Evolutionary conservation across 2,797 vertebrate genomes (phyloP), one percentile per base, ranked within the genome.

Genomic region (Pogonophryne albipinna): DNA sequence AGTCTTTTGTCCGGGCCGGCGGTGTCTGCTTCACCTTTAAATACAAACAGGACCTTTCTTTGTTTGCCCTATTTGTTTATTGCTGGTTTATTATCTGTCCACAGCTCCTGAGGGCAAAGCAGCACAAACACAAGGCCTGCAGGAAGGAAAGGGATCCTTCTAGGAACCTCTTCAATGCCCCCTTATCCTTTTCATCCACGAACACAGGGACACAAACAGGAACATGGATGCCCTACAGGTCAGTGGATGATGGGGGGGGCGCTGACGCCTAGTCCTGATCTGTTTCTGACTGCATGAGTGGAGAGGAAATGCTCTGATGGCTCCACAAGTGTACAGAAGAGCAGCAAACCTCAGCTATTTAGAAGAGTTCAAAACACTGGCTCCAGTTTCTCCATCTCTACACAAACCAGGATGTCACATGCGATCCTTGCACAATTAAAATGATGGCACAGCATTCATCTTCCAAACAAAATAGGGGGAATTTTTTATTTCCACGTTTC

Each of bases 41-140:
- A 55, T 17, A 78, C 78, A 82, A 89, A 92, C 83, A 78, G 72
- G 68, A 80, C 56, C 67, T 71, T 27, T 86, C 89, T 92, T 92
- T 92, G 88, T 90, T 57, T 20, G 1, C 45, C 45, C 53, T 80
- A 55, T 90, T 93, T 92, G 89, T 91, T 91, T 85, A 79, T 42
- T 74, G 66, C 67, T 76, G 51, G 49, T 90, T 93, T 91, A 93
- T 38, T 38, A 7, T 93, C 89, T 93, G 78, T 20, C 6, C 27
- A 49, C 15, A 60, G 47, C 56, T 82, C 83, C 84, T 23, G 70
- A 27, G 52, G 61, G 67, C 53, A 72, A 76, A 47, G 60, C 68
- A 82, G 84, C 82, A 82, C 71, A 87, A 87, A 87, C 80, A 78
- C 45, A 15, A 64, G 76, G 34, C 34, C 78, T 17, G 10, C 17